phyloP scores from a whole-genome alignment of 2,888 invertebrate genomes.

The Lithophane ornitopus region DNA sequence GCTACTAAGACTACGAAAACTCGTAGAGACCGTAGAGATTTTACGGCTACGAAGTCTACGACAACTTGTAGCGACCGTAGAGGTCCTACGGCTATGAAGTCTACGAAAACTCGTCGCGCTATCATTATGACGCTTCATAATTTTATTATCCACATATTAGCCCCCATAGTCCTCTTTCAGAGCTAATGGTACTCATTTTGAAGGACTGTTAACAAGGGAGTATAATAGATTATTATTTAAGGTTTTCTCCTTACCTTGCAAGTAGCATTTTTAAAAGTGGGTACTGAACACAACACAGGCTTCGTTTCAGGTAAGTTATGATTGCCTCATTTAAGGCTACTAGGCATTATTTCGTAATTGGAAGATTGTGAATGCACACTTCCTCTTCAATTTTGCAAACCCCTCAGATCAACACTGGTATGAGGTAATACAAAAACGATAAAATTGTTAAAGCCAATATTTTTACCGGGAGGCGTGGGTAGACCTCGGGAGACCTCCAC shows the following conservation, averaged over 20 bases:
- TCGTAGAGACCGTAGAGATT: not conserved
- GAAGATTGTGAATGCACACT: constrained; percentile 1
- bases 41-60: constrained; percentile 28
- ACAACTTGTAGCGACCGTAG: constrained; percentile 24
- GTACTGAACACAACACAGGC: not conserved
- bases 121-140: constrained; percentile 35
- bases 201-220: constrained; percentile 22
- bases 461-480: constrained; percentile 42
- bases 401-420: constrained; percentile 24
- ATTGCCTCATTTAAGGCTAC: not conserved
- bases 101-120: constrained; percentile 35
- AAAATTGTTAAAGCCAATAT: constrained; percentile 53
- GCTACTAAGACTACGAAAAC: not conserved
- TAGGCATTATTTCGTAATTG: not conserved
- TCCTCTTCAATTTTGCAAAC: constrained; percentile 34
- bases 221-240: constrained; percentile 38
- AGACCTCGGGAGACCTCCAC: constrained; percentile 45
- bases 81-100: constrained; percentile 8
- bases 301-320: not conserved
- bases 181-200: constrained; percentile 32
- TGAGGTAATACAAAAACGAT: constrained; percentile 40
- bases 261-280: not conserved
- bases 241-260: not conserved
- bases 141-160: constrained; percentile 32
- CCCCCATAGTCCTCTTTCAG: constrained; percentile 24